phyloP scores from a whole-genome alignment of 2,888 invertebrate species.

The Urechis unicinctus region DNA sequence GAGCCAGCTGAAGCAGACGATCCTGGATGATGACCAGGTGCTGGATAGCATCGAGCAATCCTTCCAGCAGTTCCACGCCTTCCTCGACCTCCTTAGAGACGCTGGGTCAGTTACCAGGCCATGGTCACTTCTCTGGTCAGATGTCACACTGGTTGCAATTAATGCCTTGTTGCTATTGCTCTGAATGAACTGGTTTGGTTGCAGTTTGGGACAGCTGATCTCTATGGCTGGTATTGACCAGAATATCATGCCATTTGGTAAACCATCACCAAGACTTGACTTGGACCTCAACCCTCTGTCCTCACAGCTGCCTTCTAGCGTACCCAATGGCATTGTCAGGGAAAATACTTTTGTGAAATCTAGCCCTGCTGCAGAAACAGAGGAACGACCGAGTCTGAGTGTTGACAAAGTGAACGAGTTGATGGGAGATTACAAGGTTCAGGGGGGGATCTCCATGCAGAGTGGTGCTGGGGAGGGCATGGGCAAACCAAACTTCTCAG shows the following conservation, averaged over 20 bases:
- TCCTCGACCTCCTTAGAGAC: slow-evolving; percentile 45
- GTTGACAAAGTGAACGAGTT: background rate
- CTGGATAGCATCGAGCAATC: slow-evolving; percentile 45
- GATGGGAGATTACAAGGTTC: background rate
- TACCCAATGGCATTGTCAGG: too few species aligned
- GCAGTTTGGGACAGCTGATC: slow-evolving; percentile 43
- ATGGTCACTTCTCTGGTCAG: background rate
- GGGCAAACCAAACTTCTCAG: background rate
- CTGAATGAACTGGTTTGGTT: slow-evolving; percentile 12
- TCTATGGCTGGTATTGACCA: slow-evolving; percentile 42
- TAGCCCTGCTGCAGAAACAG: background rate
- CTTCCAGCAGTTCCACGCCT: slow-evolving; percentile 47
- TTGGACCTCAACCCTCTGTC: background rate
- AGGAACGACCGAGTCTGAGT: background rate
- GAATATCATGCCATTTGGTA: slow-evolving; percentile 12
- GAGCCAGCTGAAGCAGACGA: slow-evolving; percentile 15
- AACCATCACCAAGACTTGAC: background rate
- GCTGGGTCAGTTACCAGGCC: slow-evolving; percentile 33
- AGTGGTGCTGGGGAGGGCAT: background rate
- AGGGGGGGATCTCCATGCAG: background rate
- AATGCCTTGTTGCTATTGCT: background rate
- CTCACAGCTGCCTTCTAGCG: too few species aligned
- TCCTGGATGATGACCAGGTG: slow-evolving; percentile 41
- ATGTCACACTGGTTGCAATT: background rate
- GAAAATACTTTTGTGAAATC: background rate